phyloP scores from a whole-genome alignment of 2,888 invertebrate genomes.

The Cryptocheilus praepositus region DNA sequence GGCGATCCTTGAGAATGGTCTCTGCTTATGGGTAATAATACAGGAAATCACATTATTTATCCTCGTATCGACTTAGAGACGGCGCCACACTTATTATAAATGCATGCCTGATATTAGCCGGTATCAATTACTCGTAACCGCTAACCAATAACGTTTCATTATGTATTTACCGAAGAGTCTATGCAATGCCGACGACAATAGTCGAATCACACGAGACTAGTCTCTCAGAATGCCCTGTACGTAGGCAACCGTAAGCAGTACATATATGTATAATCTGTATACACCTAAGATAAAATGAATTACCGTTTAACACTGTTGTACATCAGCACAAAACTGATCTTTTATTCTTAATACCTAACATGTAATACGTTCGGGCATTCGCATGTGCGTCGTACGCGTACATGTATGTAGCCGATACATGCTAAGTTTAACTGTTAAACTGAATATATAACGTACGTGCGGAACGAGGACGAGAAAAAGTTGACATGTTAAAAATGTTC shows the following conservation, averaged over 20 bases:
- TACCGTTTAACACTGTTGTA: slow-evolving; percentile 56
- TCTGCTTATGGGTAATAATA: background rate
- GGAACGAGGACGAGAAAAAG: slow-evolving; percentile 28
- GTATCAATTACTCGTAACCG: too few species aligned
- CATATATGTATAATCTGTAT: slow-evolving; percentile 45
- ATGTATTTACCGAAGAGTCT: too few species aligned
- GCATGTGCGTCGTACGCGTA: slow-evolving; percentile 11
- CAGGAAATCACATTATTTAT: too few species aligned
- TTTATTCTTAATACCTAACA: slow-evolving; percentile 60
- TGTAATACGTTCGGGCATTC: slow-evolving; percentile 14
- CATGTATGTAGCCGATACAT: slow-evolving; percentile 25
- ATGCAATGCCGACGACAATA: too few species aligned
- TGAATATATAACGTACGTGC: slow-evolving; percentile 32
- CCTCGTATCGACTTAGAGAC: too few species aligned
- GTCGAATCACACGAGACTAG: too few species aligned
- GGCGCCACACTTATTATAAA: too few species aligned
- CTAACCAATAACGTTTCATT: too few species aligned
- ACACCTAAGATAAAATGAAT: slow-evolving; percentile 38
- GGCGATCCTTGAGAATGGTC: slow-evolving; percentile 30
- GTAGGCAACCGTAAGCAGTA: slow-evolving; percentile 35
- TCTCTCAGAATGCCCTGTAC: slow-evolving; percentile 15
- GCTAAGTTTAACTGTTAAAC: slow-evolving; percentile 48
- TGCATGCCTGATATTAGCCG: too few species aligned
- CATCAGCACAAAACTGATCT: slow-evolving; percentile 57
- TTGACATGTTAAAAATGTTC: slow-evolving; percentile 39